Conservation (phyloP, 2,888 invertebrate species). For the Sicus ferrugineus region DNA sequence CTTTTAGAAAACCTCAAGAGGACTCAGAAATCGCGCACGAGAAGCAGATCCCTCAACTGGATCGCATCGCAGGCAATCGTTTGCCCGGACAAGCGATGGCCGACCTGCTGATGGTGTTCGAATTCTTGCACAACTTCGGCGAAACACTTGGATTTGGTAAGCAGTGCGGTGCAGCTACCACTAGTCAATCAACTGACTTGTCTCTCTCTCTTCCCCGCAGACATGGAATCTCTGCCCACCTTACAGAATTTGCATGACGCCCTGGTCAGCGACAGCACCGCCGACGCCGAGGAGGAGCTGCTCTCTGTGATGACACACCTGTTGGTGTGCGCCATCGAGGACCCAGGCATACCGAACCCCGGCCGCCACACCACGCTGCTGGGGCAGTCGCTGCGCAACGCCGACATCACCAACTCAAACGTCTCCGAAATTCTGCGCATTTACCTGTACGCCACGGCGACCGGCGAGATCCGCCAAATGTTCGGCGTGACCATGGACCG, state of each 20-base stretch:
- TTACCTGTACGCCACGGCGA: constrained; percentile 89
- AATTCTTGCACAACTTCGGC: constrained; percentile 95
- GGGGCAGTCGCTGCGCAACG: constrained; percentile 87
- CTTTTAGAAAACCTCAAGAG: constrained; percentile 82
- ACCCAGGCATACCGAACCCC: constrained; percentile 90
- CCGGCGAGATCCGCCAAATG: constrained; percentile 82
- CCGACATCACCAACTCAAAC: constrained; percentile 90
- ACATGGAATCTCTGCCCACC: constrained; percentile 86
- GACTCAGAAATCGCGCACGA: constrained; percentile 86
- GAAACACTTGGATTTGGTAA: constrained; percentile 92
- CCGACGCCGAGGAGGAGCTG: constrained; percentile 84
- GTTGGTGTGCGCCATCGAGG: constrained; percentile 90
- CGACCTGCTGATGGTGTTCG: constrained; percentile 92
- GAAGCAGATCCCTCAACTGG: constrained; percentile 74
- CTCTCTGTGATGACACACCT: constrained; percentile 88
- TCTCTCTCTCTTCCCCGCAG: constrained; percentile 64
- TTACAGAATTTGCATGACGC: constrained; percentile 88
- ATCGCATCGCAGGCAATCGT: constrained; percentile 80
- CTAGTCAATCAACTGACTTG: neutral
- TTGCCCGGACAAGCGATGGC: constrained; percentile 90
- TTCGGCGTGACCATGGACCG: constrained; percentile 83
- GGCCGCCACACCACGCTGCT: constrained; percentile 88
- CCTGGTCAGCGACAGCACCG: constrained; percentile 76
- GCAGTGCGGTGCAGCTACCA: constrained; percentile 57
- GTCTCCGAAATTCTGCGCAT: constrained; percentile 91